These are phyloP conservation scores for Gymnocephalus cernua DNA, from an alignment of 2,113 vertebrate species.

Conservation along the genomic window DNA sequence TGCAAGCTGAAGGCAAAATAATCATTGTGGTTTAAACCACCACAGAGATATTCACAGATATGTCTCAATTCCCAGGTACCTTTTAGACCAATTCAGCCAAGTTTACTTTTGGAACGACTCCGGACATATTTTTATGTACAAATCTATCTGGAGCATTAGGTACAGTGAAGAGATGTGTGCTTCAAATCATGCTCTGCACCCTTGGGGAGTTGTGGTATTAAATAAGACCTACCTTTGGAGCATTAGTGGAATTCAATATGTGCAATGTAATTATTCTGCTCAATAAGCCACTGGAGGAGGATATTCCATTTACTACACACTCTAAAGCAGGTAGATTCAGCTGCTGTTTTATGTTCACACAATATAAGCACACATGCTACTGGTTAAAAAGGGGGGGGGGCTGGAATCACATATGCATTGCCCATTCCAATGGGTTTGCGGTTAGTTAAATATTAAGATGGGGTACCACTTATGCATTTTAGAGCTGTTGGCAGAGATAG, in stretches of 20 bases:
- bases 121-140: slow-evolving; percentile 61
- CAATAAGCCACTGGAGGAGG: slow-evolving; percentile 84
- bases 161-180: slow-evolving; percentile 71
- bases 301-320: slow-evolving; percentile 80
- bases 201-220: slow-evolving; percentile 81
- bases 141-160: slow-evolving; percentile 69
- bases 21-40: slow-evolving; percentile 38
- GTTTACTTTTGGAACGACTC: slow-evolving; percentile 54
- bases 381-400: slow-evolving; percentile 15
- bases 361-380: slow-evolving; percentile 63
- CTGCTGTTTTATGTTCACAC: slow-evolving; percentile 73
- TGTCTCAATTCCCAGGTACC: slow-evolving; percentile 43
- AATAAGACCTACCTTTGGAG: slow-evolving; percentile 84
- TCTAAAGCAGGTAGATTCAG: slow-evolving; percentile 72
- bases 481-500: slow-evolving; percentile 11
- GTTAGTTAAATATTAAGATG: slow-evolving; percentile 20
- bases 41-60: slow-evolving; percentile 45
- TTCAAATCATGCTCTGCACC: slow-evolving; percentile 77
- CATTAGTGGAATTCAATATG: slow-evolving; percentile 85
- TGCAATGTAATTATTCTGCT: slow-evolving; percentile 85
- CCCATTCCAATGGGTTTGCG: slow-evolving; percentile 11
- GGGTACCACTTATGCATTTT: slow-evolving; percentile 13
- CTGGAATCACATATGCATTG: slow-evolving; percentile 3
- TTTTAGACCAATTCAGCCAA: slow-evolving; percentile 60
- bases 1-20: slow-evolving; percentile 54